These are phyloP conservation scores for Heliothis subflexa DNA, from an alignment of 1,140 invertebrate genomes.

Conservation along the genomic window DNA sequence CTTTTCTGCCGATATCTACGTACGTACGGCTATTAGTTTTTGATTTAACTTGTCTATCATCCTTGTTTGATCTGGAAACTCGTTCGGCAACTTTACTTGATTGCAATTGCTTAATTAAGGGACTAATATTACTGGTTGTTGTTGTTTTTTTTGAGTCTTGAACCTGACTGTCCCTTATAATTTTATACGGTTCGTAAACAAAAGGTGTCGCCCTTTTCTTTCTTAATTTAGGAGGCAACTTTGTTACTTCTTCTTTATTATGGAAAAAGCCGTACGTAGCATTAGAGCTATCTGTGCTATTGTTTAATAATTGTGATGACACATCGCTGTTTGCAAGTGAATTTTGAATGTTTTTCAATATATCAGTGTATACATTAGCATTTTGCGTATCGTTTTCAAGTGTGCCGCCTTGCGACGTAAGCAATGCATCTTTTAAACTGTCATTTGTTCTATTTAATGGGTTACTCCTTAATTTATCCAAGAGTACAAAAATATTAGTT, in stretches of 20 bases:
- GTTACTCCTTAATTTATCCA: conserved; percentile 57
- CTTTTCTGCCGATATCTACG: conserved; percentile 78
- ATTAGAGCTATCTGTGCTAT: conserved; percentile 39
- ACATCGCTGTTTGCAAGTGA: background rate
- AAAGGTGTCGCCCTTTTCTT: conserved; percentile 76
- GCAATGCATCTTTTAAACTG: conserved; percentile 16
- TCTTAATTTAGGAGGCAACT: conserved; percentile 55
- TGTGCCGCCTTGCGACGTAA: conserved; percentile 30
- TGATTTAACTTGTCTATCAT: conserved; percentile 67
- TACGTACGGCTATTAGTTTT: conserved; percentile 65
- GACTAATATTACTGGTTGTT: conserved; percentile 76
- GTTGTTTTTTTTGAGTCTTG: conserved; percentile 79
- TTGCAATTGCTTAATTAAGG: conserved; percentile 80
- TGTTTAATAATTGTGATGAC: conserved; percentile 5
- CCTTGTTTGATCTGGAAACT: conserved; percentile 64
- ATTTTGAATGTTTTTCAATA: conserved; percentile 62
- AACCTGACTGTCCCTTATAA: conserved; percentile 76
- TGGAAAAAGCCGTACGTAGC: conserved; percentile 54
- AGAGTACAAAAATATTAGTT: conserved; percentile 55
- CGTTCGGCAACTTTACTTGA: conserved; percentile 74
- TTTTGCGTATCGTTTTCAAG: conserved; percentile 47
- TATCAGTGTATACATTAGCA: conserved; percentile 60
- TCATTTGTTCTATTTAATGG: conserved; percentile 43
- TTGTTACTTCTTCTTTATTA: conserved; percentile 62
- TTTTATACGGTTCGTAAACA: conserved; percentile 83